Evolutionary conservation across 2,113 vertebrate species (phyloP).

Genomic region (Chrysochloris asiatica): DNA sequence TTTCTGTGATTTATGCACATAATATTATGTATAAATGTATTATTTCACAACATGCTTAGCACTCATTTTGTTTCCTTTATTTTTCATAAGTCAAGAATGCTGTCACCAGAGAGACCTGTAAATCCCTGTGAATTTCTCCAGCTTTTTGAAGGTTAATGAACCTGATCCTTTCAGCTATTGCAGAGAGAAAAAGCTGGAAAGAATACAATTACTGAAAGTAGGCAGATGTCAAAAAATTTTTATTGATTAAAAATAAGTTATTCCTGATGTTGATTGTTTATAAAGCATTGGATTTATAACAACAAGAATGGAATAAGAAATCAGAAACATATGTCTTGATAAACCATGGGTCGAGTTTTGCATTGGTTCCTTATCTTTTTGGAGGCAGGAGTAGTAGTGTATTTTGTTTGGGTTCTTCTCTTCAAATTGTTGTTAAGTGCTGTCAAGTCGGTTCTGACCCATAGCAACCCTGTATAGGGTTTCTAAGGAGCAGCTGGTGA

Average conservation of each 20-base stretch:
- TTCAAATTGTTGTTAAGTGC: no score
- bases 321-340: neutral
- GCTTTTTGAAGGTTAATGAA: slow-evolving; percentile 40
- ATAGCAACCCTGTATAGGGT: no score
- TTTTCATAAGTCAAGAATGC: slow-evolving; percentile 52
- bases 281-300: neutral
- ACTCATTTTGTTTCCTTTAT: slow-evolving; percentile 39
- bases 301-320: neutral
- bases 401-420: neutral
- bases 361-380: neutral
- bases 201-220: neutral
- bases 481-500: no score
- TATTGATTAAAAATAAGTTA: neutral
- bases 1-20: neutral
- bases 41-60: neutral
- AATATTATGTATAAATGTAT: neutral
- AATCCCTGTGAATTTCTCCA: slow-evolving; percentile 7
- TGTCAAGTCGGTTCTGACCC: no score
- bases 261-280: neutral
- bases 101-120: neutral
- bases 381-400: no score
- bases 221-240: neutral
- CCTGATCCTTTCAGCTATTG: neutral
- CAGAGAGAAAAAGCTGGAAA: neutral
- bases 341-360: neutral